Conservation (phyloP, 2,888 invertebrate species). For the Euzetes globulus region DNA sequence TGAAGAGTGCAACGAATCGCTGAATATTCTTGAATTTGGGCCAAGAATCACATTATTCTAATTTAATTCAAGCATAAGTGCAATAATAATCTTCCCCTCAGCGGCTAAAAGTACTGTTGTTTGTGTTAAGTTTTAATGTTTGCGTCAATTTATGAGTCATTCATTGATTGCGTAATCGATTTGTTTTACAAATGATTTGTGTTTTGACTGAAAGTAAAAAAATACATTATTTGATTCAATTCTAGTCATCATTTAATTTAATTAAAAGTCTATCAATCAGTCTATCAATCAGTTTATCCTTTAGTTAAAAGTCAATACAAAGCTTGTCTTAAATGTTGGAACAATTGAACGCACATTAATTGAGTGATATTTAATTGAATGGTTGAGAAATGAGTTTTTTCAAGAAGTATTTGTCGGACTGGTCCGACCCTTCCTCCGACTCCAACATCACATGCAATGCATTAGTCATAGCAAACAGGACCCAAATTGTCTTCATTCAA, state of each 20-base stretch:
- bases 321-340: background rate
- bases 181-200: constrained; percentile 7
- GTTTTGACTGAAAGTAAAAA: background rate
- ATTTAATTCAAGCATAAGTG: no score
- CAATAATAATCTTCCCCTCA: no score
- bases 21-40: no score
- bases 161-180: constrained; percentile 19
- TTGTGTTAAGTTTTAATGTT: background rate
- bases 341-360: background rate
- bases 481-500: constrained; percentile 30
- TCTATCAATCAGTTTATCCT: background rate
- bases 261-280: background rate
- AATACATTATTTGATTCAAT: background rate
- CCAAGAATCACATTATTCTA: no score
- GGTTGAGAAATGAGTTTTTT: background rate
- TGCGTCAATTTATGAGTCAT: background rate
- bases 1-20: no score
- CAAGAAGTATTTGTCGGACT: background rate
- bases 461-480: constrained; percentile 18
- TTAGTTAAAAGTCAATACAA: background rate
- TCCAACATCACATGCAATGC: constrained; percentile 32
- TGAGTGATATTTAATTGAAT: background rate
- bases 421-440: background rate
- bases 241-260: background rate
- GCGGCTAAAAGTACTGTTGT: no score